Base-by-base conservation (phyloP, 2,888 invertebrate genomes). In the Epirrhoe alternata region DNA sequence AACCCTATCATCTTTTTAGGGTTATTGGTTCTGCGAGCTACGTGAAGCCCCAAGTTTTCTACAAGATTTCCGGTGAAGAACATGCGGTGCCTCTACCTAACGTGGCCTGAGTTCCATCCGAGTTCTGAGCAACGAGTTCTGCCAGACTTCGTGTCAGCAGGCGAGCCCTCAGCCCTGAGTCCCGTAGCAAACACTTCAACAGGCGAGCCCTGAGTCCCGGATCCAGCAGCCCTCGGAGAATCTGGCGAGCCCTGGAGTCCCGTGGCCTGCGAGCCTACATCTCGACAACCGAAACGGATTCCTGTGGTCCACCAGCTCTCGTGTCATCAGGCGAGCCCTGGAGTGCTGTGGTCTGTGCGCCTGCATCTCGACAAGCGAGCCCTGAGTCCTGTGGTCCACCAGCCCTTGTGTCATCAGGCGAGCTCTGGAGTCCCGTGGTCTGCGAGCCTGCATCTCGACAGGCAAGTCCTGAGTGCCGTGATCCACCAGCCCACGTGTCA, bases 141-240 rank as follows among this genome's bases (percentile, higher is more conserved):
- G 31, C 61, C n/a, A 14, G 59, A 14, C 51, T 42, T 24, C 38
- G 42, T n/a, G 30, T 31, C 57, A 16, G 57, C 33, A 31, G 53
- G 42, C n/a, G 17, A 55, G 8, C 33, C 14, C 47, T 12, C 16
- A 33, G 16, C 10, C 33, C 31, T 12, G 10, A 47, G 14, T 24
- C 7, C 24, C 49, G 1, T 10, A 30, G 60, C 14, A 51, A 52
- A 30, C 42, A 6, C 8, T 31, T 52, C 42, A 6, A 31, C 60
- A 54, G 35, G 35, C 49, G 50, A 53, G 42, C 35, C 12, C 54
- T 33, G 49, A 47, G 47, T 17, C n/a, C n/a, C 42, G 12, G 42
- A 31, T 45, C 60, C 30, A 17, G 17, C 42, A 16, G 59, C 7
- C 59, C 51, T 51, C 30, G 30, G 6, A 16, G 42, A 35, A 7